These are phyloP conservation scores for Tetragnatha montana DNA, from an alignment of 2,888 invertebrate genomes.

Conservation along the genomic window DNA sequence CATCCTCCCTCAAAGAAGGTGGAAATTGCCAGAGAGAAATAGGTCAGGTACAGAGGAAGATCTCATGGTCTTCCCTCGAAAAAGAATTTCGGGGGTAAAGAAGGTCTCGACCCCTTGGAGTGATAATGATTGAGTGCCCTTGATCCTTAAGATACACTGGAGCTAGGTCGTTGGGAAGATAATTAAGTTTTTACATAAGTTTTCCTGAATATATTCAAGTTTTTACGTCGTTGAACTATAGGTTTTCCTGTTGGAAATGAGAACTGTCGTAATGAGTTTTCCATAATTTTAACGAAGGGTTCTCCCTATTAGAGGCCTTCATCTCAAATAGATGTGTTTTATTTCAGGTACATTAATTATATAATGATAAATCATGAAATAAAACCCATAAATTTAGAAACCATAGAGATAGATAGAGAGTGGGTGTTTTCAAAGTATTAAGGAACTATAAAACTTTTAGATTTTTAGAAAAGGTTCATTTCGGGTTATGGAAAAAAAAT, in stretches of 20 bases:
- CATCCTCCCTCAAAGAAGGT: background rate
- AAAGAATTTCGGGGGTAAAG: background rate
- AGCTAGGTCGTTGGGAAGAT: background rate
- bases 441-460: no score
- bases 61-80: background rate
- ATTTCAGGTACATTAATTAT: no score
- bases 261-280: background rate
- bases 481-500: no score
- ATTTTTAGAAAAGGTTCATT: no score
- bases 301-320: no score
- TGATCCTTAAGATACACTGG: background rate
- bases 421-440: no score
- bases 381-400: no score
- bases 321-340: no score
- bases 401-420: no score
- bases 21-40: background rate
- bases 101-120: background rate
- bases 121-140: background rate
- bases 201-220: background rate
- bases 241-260: background rate
- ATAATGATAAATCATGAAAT: no score
- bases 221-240: background rate
- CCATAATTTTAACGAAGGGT: no score
- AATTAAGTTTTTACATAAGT: background rate
- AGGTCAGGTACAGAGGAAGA: background rate